These are phyloP conservation scores for Burhinus bistriatus DNA, from an alignment of 2,113 vertebrate species.

Conservation along the genomic window DNA sequence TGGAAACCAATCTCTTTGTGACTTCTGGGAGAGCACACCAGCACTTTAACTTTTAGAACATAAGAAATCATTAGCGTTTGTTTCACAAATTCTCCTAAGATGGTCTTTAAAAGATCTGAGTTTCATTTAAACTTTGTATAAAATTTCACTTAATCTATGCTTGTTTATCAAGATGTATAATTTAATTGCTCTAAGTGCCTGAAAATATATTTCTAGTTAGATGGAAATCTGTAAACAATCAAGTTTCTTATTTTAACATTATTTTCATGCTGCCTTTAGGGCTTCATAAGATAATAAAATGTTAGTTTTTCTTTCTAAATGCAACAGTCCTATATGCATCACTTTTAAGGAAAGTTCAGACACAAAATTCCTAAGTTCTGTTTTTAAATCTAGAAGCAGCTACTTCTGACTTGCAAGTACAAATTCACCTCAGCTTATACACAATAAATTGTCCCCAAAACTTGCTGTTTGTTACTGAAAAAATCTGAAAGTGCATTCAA, in stretches of 20 bases:
- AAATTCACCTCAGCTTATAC: background rate
- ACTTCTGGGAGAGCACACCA: background rate
- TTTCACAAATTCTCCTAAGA: background rate
- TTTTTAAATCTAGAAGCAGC: background rate
- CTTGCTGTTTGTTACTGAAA: background rate
- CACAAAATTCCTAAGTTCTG: background rate
- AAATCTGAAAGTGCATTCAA: background rate
- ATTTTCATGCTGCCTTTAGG: background rate
- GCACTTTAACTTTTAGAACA: background rate
- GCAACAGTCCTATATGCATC: background rate
- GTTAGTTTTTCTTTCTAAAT: background rate
- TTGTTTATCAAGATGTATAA: slow-evolving; percentile 40
- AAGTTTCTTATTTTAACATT: slow-evolving; percentile 6
- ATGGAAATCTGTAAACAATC: slow-evolving; percentile 21
- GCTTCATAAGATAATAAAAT: background rate
- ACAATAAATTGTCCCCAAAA: background rate
- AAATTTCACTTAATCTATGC: slow-evolving; percentile 18
- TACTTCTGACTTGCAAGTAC: background rate
- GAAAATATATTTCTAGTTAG: slow-evolving; percentile 31
- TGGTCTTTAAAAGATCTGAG: background rate
- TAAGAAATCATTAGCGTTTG: background rate
- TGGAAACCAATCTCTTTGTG: background rate
- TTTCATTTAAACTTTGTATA: slow-evolving; percentile 8
- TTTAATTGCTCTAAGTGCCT: slow-evolving; percentile 22
- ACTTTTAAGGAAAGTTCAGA: background rate